Base-by-base conservation (phyloP, 2,113 vertebrate species). In the Cebus imitator region DNA sequence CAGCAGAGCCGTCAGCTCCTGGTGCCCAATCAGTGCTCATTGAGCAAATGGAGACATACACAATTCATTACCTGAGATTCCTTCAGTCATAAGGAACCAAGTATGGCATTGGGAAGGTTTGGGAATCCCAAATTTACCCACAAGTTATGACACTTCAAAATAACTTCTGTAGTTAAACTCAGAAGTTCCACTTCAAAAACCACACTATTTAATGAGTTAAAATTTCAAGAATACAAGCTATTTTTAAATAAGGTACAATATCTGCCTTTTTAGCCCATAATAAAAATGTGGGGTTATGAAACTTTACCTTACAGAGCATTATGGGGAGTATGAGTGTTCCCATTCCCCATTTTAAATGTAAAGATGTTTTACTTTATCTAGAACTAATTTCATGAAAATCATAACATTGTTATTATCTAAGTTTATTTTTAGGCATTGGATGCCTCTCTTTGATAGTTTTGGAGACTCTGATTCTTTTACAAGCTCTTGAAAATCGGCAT, bases 171-270 rank as follows among this genome's bases (percentile, higher is more conserved):
- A 89, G 40, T 81, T 86, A 70, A 95, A 87, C 27, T 73, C 58
- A 89, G 17, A 94, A 92, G 4, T 96, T 94, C 98, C 84, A 97
- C 93, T 98, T 98, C 96, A 57, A 96, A 98, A 97, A 93, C 94
- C 95, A 98, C 80, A 93, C 96, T 98, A 95, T 96, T 97, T 97
- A 97, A 98, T 96, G 79, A 98, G 96, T 96, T 97, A 96, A 98
- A 98, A 76, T 81, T 96, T 79, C 43, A 94, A 84, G 95, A 98
- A 97, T 93, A 80, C 87, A 97, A 96, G 96, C 91, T 97, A 87
- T 97, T 94, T 97, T 35, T 61, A 98, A 96, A 98, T 97, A 98
- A 98, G 91, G 90, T 89, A 55, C 90, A 95, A 85, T 95, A 97
- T 97, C 93, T 98, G 89, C 97, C 94, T 96, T 97, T 64, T 64